A percentile compares a stretch with the other conserved stretches of the same genome.
phyloP scores from a whole-genome alignment of 2,888 invertebrate species.

The Tiliacea citrago region DNA sequence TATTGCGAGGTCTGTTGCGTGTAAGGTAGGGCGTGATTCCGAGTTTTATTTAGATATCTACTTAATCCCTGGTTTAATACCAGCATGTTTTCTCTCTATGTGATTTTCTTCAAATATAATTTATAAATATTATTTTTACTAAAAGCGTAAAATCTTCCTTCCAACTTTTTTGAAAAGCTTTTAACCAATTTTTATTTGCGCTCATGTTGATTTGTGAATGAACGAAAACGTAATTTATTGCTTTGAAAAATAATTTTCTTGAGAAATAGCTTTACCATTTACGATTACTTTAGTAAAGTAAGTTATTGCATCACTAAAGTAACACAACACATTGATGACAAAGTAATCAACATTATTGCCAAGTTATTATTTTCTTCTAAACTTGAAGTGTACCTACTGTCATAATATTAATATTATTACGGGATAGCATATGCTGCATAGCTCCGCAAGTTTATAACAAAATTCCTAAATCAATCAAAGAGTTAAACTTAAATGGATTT shows the following conservation, averaged over 20 bases:
- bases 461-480: too few species aligned
- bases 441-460: too few species aligned
- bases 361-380: background rate
- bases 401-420: too few species aligned
- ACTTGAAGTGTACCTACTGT: background rate
- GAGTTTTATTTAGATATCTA: background rate
- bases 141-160: conserved; percentile 2
- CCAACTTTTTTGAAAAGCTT: conserved; percentile 22
- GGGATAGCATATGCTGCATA: too few species aligned
- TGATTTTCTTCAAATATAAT: background rate
- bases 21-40: background rate
- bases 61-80: background rate
- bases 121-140: conserved; percentile 4
- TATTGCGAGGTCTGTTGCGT: background rate
- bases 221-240: conserved; percentile 30
- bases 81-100: too few species aligned
- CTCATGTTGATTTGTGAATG: conserved; percentile 24
- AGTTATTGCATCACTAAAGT: conserved; percentile 6
- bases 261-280: conserved; percentile 18
- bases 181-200: conserved; percentile 21
- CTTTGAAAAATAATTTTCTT: conserved; percentile 12
- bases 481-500: too few species aligned
- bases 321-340: background rate
- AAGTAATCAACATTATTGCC: background rate
- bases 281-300: background rate